Conservation (phyloP, 2,888 invertebrate genomes). For the Pseudoips prasinana region DNA sequence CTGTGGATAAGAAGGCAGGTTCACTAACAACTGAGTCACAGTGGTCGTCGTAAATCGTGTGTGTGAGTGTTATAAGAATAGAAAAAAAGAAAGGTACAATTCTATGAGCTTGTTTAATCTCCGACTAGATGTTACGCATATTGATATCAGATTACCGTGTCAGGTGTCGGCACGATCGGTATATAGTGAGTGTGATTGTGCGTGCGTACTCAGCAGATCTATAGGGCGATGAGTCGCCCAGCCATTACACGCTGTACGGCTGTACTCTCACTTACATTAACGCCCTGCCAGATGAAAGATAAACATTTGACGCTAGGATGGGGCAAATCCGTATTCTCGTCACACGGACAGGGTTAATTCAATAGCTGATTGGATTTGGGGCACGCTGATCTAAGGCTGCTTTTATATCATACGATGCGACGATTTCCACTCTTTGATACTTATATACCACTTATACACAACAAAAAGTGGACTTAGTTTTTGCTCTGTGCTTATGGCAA, state of each 20-base stretch:
- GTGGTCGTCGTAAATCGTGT: no score
- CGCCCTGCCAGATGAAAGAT: conserved; percentile 76
- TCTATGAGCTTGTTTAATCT: no score
- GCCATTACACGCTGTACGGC: conserved; percentile 62
- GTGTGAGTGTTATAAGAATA: no score
- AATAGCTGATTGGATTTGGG: conserved; percentile 82
- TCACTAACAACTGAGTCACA: no score
- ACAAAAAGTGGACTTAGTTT: conserved; percentile 10
- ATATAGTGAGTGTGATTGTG: no score
- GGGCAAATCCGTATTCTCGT: conserved; percentile 78
- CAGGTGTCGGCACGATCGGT: conserved; percentile 5
- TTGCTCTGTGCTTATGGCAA: conserved; percentile 10
- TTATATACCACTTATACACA: conserved; percentile 16
- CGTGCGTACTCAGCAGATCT: conserved; percentile 26
- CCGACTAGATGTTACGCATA: no score
- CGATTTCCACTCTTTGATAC: conserved; percentile 20
- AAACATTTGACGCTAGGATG: conserved; percentile 79
- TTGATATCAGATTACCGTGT: no score
- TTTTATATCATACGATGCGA: conserved; percentile 54
- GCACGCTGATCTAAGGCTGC: conserved; percentile 62
- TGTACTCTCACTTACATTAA: conserved; percentile 70
- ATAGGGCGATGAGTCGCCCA: conserved; percentile 33
- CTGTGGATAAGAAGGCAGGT: no score
- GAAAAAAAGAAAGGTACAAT: no score
- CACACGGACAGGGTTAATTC: conserved; percentile 79